A percentile compares a stretch with the other conserved stretches of the same genome.
These are phyloP conservation scores for Coelogynopora nodosa DNA, from an alignment of 2,888 invertebrate species.

Conservation along the genomic window DNA sequence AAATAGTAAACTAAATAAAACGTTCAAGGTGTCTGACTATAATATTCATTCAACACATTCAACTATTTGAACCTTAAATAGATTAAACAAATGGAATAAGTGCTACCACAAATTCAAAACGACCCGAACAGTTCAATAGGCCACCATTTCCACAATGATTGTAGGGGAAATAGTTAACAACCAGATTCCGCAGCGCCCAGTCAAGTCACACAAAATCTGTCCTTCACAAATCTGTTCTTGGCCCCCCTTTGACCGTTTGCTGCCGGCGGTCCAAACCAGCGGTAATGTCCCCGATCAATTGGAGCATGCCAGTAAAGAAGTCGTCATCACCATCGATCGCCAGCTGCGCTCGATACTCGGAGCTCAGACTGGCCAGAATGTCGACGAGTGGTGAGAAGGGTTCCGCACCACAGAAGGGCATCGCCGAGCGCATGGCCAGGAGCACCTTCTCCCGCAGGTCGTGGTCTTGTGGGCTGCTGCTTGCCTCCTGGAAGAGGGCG, in stretches of 20 bases:
- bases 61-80: too few species aligned
- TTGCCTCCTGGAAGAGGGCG: neutral
- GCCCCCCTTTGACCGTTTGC: neutral
- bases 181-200: too few species aligned
- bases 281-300: neutral
- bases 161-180: too few species aligned
- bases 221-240: neutral
- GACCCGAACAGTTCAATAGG: too few species aligned
- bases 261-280: neutral
- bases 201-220: too few species aligned
- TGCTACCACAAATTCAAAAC: too few species aligned
- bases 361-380: neutral
- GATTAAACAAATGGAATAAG: too few species aligned
- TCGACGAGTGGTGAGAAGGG: neutral
- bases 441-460: neutral
- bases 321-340: neutral
- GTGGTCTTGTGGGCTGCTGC: neutral
- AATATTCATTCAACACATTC: too few species aligned
- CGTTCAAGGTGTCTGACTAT: too few species aligned
- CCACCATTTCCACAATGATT: too few species aligned
- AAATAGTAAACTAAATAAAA: too few species aligned
- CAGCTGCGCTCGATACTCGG: neutral
- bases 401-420: neutral
- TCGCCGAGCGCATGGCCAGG: neutral
- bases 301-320: neutral